phyloP scores from a whole-genome alignment of 2,113 vertebrate genomes.

The Nerophis lumbriciformis region DNA sequence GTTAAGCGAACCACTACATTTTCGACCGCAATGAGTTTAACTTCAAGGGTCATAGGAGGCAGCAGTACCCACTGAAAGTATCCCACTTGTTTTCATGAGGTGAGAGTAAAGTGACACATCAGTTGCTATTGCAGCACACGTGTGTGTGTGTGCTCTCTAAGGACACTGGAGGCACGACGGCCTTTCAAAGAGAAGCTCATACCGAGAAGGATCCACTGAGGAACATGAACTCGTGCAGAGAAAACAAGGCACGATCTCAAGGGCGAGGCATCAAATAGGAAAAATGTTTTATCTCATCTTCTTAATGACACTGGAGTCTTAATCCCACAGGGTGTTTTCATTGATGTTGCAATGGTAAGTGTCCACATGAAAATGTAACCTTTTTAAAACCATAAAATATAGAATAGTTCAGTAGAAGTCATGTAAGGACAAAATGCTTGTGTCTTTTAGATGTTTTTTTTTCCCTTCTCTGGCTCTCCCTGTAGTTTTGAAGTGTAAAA shows the following conservation, averaged over 20 bases:
- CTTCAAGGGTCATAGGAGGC: background rate
- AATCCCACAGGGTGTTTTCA: constrained; percentile 17
- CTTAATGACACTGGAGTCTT: constrained; percentile 23
- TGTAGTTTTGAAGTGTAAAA: background rate
- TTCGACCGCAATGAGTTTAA: background rate
- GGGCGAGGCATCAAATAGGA: constrained; percentile 6
- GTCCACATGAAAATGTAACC: constrained; percentile 22
- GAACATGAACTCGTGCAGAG: constrained; percentile 25
- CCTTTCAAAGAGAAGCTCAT: constrained; percentile 18
- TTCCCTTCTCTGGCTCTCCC: background rate
- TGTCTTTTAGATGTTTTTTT: background rate
- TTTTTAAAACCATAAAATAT: constrained; percentile 16
- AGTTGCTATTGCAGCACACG: constrained; percentile 26
- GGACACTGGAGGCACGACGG: constrained; percentile 26
- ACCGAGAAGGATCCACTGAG: constrained; percentile 13
- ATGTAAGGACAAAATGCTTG: background rate
- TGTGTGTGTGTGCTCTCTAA: constrained; percentile 19
- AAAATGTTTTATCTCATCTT: constrained; percentile 25
- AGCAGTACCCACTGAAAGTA: constrained; percentile 5
- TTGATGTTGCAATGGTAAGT: constrained; percentile 13
- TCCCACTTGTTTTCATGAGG: constrained; percentile 24
- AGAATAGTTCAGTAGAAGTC: constrained; percentile 7
- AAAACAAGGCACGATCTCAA: constrained; percentile 24
- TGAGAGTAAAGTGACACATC: constrained; percentile 30
- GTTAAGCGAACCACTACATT: background rate